Evolutionary conservation across 1,140 invertebrate species (phyloP).

Genomic region (Ceratosolen solmsi): DNA sequence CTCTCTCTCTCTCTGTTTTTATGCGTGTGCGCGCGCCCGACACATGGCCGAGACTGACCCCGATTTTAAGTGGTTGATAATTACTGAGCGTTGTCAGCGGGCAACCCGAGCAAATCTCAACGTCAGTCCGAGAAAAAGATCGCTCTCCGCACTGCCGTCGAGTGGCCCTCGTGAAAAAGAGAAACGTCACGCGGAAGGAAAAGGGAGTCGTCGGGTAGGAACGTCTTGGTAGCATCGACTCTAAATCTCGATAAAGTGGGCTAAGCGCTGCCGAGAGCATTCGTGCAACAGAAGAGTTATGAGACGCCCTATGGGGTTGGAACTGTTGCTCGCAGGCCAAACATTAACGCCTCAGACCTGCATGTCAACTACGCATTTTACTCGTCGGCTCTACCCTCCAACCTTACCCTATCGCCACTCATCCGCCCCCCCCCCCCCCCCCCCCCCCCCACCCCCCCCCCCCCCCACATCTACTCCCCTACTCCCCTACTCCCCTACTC

Average conservation of each 20-base stretch:
- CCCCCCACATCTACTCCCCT: too few species aligned
- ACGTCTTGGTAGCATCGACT: background rate
- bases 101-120: slow-evolving; percentile 55
- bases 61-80: slow-evolving; percentile 63
- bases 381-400: background rate
- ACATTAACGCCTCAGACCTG: slow-evolving; percentile 17
- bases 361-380: slow-evolving; percentile 1
- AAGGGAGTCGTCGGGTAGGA: slow-evolving; percentile 20
- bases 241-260: slow-evolving; percentile 25
- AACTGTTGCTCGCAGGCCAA: slow-evolving; percentile 17
- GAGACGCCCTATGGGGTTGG: slow-evolving; percentile 31
- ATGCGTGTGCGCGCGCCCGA: slow-evolving; percentile 15
- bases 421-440: too few species aligned
- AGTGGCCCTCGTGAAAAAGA: slow-evolving; percentile 43
- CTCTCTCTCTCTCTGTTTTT: slow-evolving; percentile 22
- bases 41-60: slow-evolving; percentile 57
- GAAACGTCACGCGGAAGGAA: slow-evolving; percentile 23
- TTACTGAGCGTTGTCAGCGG: slow-evolving; percentile 57
- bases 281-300: slow-evolving; percentile 15
- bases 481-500: too few species aligned
- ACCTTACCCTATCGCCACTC: background rate
- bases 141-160: slow-evolving; percentile 40
- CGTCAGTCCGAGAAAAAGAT: slow-evolving; percentile 48
- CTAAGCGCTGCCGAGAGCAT: background rate
- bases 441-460: too few species aligned